Base-by-base conservation (phyloP, 2,888 invertebrate genomes). In the Brachypterus glaber region DNA sequence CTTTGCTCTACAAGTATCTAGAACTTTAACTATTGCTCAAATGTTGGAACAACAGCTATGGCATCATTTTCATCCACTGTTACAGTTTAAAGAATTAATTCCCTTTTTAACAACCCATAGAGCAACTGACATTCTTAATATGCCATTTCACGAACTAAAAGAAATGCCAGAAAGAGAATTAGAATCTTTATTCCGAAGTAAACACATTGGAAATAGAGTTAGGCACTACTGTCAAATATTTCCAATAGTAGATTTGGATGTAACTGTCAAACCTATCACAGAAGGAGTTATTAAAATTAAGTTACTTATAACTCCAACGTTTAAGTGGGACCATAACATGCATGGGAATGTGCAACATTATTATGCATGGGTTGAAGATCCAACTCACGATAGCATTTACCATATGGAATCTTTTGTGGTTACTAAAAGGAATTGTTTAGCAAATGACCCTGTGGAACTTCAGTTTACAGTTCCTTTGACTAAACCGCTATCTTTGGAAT, bases 301-400 rank as follows among this genome's bases (percentile, higher is more conserved):
- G 40, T 73, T 96, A 9, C 76, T 76, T 35, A 79, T 96, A 14
- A 77, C 70, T 39, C 81, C 93, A 0, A 77, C 79, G 26, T 72
- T 62, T 51, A 79, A 75, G 43, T 96, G 95, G 95, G 90, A 87
- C 54, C 90, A 92, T 59, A 79, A 76, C 50, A 76, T 92, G 31
- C 93, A 96, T 58, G 79, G 79, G 0, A 77, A 84, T 0, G 91
- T 53, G 7, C 57, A 96, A 63, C 79, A 87, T 0, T 99, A 93
- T 66, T 97, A 93, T 88, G 77, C 98, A 41, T 96, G 97, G 92
- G 86, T 99, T 17, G 96, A 97, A 63, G 96, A 98, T 67, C 87
- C 95, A 0, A 88, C 89, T 26, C 85, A 79, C 34, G 91, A 96
- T 60, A 81, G 81, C 49, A 95, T 98, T 63, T 93, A 97, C 63